A percentile compares a stretch with the other conserved stretches of the same genome.
phyloP scores from a whole-genome alignment of 2,888 invertebrate species.

The Ormyrus pomaceus region DNA sequence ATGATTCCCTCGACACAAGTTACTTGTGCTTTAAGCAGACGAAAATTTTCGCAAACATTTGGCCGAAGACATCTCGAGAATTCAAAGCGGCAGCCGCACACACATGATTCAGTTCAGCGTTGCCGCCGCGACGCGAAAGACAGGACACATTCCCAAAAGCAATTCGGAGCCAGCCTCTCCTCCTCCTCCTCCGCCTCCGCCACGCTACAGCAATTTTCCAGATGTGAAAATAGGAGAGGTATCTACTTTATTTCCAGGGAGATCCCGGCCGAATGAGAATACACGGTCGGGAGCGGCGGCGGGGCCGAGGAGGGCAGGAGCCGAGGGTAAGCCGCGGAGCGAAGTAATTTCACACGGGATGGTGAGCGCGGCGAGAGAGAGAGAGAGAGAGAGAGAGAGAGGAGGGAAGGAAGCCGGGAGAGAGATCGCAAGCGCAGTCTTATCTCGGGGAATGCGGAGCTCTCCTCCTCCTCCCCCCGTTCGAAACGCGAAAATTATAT shows the following conservation, averaged over 20 bases:
- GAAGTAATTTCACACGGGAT: conserved; percentile 75
- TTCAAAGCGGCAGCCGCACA: neutral
- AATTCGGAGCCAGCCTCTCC: conserved; percentile 42
- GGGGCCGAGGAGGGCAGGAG: conserved; percentile 62
- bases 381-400: conserved; percentile 60
- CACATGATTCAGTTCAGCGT: conserved; percentile 33
- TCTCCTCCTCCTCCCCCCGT: no score
- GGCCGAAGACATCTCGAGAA: neutral
- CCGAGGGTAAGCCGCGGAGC: conserved; percentile 74
- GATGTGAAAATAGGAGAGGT: conserved; percentile 73
- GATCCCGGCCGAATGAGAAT: conserved; percentile 72
- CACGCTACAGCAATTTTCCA: conserved; percentile 71
- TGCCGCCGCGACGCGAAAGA: neutral
- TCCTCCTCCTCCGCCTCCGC: neutral
- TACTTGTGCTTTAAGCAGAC: no score
- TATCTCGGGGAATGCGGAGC: conserved; percentile 69
- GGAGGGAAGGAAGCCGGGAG: conserved; percentile 38
- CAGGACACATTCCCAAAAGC: conserved; percentile 34
- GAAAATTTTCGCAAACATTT: neutral
- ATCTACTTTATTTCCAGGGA: conserved; percentile 73
- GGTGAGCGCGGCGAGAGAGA: conserved; percentile 57
- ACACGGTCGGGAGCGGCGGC: conserved; percentile 66
- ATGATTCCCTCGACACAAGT: no score
- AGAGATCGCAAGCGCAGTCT: conserved; percentile 61
- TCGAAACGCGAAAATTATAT: conserved; percentile 71